phyloP scores from a whole-genome alignment of 1,140 invertebrate genomes.

The Chironomus striatipennis region DNA sequence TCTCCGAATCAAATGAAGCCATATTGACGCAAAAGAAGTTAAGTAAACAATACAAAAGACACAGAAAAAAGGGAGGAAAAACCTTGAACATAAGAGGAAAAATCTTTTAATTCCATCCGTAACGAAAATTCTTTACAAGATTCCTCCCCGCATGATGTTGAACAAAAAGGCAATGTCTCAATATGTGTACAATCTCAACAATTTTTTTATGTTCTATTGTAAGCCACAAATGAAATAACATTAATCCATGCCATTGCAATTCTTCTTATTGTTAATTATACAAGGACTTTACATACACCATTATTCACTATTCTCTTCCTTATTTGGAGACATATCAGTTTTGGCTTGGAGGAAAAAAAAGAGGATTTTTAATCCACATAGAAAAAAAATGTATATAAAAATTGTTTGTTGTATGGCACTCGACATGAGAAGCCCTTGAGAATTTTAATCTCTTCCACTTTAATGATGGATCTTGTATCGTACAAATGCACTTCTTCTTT shows the following conservation, averaged over 20 bases:
- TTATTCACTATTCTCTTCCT: too few species aligned
- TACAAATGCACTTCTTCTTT: too few species aligned
- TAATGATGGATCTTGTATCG: background rate
- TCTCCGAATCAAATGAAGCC: background rate
- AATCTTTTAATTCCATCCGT: background rate
- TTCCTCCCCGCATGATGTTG: too few species aligned
- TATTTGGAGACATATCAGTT: background rate
- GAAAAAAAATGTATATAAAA: conserved; percentile 1
- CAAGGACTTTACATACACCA: background rate
- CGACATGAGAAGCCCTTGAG: conserved; percentile 10
- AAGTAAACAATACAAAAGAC: background rate
- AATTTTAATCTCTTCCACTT: background rate
- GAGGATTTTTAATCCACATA: background rate
- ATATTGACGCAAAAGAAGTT: background rate
- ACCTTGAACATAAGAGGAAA: background rate
- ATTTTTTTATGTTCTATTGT: too few species aligned
- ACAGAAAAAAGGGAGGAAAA: background rate
- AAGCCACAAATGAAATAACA: background rate
- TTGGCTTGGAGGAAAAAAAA: background rate
- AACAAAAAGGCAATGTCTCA: too few species aligned
- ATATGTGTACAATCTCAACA: too few species aligned
- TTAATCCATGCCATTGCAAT: background rate
- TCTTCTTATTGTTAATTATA: conserved; percentile 15
- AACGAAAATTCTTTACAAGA: too few species aligned
- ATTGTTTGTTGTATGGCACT: background rate